Base-by-base conservation (phyloP, 2,113 vertebrate species). In the Thunnus maccoyii region DNA sequence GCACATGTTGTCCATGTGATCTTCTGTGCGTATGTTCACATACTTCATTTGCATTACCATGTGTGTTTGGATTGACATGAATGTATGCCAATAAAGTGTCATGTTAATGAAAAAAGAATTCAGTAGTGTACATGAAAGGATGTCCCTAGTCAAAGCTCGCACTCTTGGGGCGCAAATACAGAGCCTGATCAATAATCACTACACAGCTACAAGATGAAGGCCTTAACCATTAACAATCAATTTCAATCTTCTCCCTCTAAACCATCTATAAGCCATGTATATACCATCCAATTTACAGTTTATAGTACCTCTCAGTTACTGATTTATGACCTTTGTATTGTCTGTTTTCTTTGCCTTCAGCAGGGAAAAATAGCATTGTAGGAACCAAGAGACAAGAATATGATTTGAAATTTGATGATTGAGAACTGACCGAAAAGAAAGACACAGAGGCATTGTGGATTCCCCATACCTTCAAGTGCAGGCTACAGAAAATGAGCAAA, bases 241-340 rank as follows among this genome's bases (percentile, higher is more conserved):
- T 87, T 82, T 84, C 25, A 87, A 81, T 90, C 84, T 82, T 65
- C 72, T 61, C 65, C n/a, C 82, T 57, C 16, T 72, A 72, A 84
- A 57, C 47, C 58, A 57, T 55, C 30, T 16, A 50, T 50, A 74
- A 80, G 47, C 73, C 70, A 61, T 73, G 69, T 50, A 52, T 51
- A 65, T 48, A 66, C 55, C 20, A 62, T 63, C 69, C 48, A 74
- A 60, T 67, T 64, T 55, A 80, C 20, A 54, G 46, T 60, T 55
- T 16, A 62, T 55, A 30, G 17, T 17, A 32, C 32, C 52, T 57
- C 20, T 80, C 27, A 73, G 32, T 41, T 36, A 79, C 30, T 76
- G 58, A 84, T 74, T 83, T 25, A 48, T 70, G 32, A 62, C 51
- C 16, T 82, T 63, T 70, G 18, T 46, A 15, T 63, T 65, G 36